phyloP scores from a whole-genome alignment of 2,797 vertebrate species.

The Acrossocheilus wenchowensis region DNA sequence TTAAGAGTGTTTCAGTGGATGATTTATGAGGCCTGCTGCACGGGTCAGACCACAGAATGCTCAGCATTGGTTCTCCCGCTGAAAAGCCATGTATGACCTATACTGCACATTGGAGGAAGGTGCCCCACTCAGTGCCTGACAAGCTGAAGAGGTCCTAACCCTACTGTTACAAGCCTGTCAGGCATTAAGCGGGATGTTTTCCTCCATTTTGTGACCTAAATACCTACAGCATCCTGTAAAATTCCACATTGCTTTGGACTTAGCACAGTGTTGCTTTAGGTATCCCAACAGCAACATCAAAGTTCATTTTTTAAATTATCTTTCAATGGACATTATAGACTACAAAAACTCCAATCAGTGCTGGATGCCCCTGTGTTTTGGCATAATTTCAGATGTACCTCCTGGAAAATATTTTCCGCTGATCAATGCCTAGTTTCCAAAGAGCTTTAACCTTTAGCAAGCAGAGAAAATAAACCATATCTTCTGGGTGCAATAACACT shows the following conservation, averaged over 20 bases:
- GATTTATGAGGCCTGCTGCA: slow-evolving; percentile 32
- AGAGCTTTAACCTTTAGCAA: slow-evolving; percentile 33
- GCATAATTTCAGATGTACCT: background rate
- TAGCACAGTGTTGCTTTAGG: no score
- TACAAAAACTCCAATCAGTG: background rate
- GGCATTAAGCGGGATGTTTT: background rate
- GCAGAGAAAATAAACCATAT: slow-evolving; percentile 38
- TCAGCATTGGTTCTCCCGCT: slow-evolving; percentile 3
- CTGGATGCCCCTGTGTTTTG: slow-evolving; percentile 3
- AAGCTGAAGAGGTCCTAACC: background rate
- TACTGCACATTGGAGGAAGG: background rate
- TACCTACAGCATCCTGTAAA: slow-evolving; percentile 2
- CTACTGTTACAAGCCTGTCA: background rate
- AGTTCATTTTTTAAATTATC: background rate
- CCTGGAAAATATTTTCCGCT: slow-evolving; percentile 2
- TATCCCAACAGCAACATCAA: background rate
- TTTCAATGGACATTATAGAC: background rate
- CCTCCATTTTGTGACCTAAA: slow-evolving; percentile 6
- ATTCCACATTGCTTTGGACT: background rate
- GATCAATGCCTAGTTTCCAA: background rate
- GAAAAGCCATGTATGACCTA: background rate
- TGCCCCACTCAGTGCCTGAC: background rate
- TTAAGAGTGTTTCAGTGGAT: background rate
- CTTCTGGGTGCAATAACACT: slow-evolving; percentile 25
- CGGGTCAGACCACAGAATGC: slow-evolving; percentile 31